Evolutionary conservation across 2,888 invertebrate genomes (phyloP), one percentile per base, ranked within the genome.

Genomic region (Cerastis leucographa): DNA sequence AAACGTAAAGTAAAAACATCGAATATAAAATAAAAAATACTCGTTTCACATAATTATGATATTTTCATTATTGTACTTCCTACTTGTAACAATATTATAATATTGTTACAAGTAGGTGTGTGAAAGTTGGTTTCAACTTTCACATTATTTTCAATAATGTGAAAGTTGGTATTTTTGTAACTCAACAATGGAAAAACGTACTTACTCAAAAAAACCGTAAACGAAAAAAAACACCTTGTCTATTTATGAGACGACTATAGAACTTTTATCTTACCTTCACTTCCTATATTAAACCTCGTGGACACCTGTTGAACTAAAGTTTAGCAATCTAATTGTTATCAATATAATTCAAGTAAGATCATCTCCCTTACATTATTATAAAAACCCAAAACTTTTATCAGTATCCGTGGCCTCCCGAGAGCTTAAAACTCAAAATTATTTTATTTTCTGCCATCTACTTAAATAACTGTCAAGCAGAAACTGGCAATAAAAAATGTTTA

Each of bases 271-370:
- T 71, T 66, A 76, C 65, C 71, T 65, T 59, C 67, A 68, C n/a
- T 44, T 74, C 51, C 65, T n/a, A 79, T 87, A 85, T 87, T 84
- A 76, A 83, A 84, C 76, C 81, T 82, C 64, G 61, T 35, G 72
- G 76, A 81, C 85, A 89, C 88, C 85, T 88, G 88, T 86, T 84
- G 82, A 74, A 64, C 54, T 73, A 69, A 81, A 85, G 66, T 80
- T 85, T 80, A 9, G 1, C 9, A 73, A 76, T 80, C 25, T 61
- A 72, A 87, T 78, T 80, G 51, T 66, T 66, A 49, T n/a, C 25
- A 66, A 46, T 46, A 7, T n/a, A 61, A 65, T 9, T 54, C n/a
- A 64, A 65, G 29, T 44, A 42, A 70, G n/a, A 12, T 66, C 22
- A 9, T 49, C 22, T 22, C 6, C 11, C 29, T 11, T 29, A n/a